Evolutionary conservation across 2,888 invertebrate species (phyloP).

Genomic region (Hypolimnas misippus): DNA sequence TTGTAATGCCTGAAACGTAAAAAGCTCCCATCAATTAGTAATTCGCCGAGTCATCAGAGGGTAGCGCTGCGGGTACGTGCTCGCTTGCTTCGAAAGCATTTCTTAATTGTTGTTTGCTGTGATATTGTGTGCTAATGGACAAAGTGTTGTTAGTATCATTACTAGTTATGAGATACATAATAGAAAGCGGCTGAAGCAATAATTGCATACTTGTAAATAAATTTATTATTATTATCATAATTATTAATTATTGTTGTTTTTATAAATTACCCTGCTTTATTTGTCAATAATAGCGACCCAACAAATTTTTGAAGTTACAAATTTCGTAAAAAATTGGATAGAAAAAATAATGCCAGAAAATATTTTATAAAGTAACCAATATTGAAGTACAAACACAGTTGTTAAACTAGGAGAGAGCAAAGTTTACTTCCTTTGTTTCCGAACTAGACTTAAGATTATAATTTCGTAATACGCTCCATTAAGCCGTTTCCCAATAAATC

Average conservation of each 20-base stretch:
- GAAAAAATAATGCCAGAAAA: not conserved
- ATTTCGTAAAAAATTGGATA: too few species aligned
- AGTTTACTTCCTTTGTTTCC: slow-evolving; percentile 21
- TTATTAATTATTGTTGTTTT: slow-evolving; percentile 38
- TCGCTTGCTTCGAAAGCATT: slow-evolving; percentile 72
- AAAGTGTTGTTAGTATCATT: slow-evolving; percentile 70
- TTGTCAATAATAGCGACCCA: not conserved
- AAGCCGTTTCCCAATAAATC: slow-evolving; percentile 4
- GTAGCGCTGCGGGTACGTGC: slow-evolving; percentile 55
- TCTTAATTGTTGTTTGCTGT: slow-evolving; percentile 82
- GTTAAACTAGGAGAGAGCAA: slow-evolving; percentile 16
- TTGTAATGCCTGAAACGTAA: slow-evolving; percentile 67
- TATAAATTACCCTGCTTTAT: slow-evolving; percentile 20
- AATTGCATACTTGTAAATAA: slow-evolving; percentile 70
- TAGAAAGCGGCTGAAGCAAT: slow-evolving; percentile 56
- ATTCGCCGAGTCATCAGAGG: slow-evolving; percentile 75
- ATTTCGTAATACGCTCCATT: slow-evolving; percentile 4
- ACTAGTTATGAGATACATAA: slow-evolving; percentile 57
- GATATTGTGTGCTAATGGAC: slow-evolving; percentile 82
- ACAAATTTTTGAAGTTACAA: too few species aligned
- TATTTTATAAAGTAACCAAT: slow-evolving; percentile 10
- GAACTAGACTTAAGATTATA: slow-evolving; percentile 19
- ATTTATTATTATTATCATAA: slow-evolving; percentile 44
- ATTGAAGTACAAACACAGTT: slow-evolving; percentile 13
- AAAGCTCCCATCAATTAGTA: slow-evolving; percentile 75